Percentiles rank a stretch among this genome's conserved stretches.
Evolutionary conservation across 2,888 invertebrate species (phyloP).

Genomic region (Hecatera dysodea): DNA sequence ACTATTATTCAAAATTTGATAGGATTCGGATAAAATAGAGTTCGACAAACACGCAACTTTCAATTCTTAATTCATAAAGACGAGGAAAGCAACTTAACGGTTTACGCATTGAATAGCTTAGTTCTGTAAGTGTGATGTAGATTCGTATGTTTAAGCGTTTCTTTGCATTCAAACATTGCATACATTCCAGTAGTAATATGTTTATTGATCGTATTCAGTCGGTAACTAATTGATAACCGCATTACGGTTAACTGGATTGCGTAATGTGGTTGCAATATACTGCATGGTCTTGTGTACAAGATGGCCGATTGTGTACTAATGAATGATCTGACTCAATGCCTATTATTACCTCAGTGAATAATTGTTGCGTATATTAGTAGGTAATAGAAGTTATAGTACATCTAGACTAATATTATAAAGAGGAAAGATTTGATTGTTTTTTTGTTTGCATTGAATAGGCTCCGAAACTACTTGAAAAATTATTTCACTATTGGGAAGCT

Average conservation of each 20-base stretch:
- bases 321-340: not conserved
- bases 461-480: too few species aligned
- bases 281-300: not conserved
- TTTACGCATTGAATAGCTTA: too few species aligned
- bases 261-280: constrained; percentile 21
- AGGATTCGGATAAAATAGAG: too few species aligned
- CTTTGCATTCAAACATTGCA: not conserved
- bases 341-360: not conserved
- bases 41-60: too few species aligned
- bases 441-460: too few species aligned
- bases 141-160: not conserved
- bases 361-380: not conserved
- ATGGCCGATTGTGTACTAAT: not conserved
- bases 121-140: too few species aligned
- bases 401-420: too few species aligned
- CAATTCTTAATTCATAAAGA: too few species aligned
- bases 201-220: constrained; percentile 7
- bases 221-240: constrained; percentile 10
- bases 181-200: not conserved
- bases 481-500: too few species aligned
- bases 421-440: too few species aligned
- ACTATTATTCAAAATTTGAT: too few species aligned
- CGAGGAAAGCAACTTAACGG: too few species aligned
- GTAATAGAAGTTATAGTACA: not conserved
- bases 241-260: not conserved